These are phyloP conservation scores for Cettia cetti DNA, from an alignment of 2,113 vertebrate genomes.

Conservation along the genomic window DNA sequence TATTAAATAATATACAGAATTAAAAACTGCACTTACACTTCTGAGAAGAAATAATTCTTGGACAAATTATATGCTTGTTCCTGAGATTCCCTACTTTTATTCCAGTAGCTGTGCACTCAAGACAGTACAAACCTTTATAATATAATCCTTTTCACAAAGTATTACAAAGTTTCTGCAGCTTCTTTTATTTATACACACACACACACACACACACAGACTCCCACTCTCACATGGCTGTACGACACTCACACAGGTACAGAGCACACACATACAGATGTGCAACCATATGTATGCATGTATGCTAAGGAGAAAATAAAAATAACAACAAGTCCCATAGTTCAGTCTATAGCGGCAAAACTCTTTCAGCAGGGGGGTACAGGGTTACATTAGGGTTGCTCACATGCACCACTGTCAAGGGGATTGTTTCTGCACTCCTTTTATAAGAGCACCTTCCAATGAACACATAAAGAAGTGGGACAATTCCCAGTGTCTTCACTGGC, in stretches of 20 bases:
- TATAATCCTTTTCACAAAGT: conserved; percentile 87
- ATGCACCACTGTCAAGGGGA: conserved; percentile 52
- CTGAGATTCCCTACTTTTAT: conserved; percentile 95
- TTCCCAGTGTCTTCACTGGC: not conserved
- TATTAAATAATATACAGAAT: conserved; percentile 88
- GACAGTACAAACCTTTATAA: conserved; percentile 90
- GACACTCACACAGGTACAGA: conserved; percentile 76
- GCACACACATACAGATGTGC: conserved; percentile 67
- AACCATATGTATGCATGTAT: conserved; percentile 66
- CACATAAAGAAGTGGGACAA: not conserved
- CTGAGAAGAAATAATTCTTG: conserved; percentile 84
- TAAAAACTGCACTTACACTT: conserved; percentile 86
- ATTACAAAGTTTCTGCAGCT: conserved; percentile 92
- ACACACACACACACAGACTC: conserved; percentile 52
- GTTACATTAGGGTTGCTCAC: conserved; percentile 31
- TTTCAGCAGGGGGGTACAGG: conserved; percentile 48
- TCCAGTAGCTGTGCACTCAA: conserved; percentile 86
- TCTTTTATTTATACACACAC: conserved; percentile 72
- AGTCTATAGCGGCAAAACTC: conserved; percentile 64
- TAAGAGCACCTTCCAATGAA: not conserved
- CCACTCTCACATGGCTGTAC: conserved; percentile 75
- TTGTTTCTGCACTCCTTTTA: conserved; percentile 35
- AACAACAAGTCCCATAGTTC: conserved; percentile 68
- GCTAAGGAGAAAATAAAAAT: conserved; percentile 50
- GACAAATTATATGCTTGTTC: conserved; percentile 89